These are phyloP conservation scores for Ginglymostoma cirratum DNA, from an alignment of 2,113 vertebrate species.

Conservation along the genomic window DNA sequence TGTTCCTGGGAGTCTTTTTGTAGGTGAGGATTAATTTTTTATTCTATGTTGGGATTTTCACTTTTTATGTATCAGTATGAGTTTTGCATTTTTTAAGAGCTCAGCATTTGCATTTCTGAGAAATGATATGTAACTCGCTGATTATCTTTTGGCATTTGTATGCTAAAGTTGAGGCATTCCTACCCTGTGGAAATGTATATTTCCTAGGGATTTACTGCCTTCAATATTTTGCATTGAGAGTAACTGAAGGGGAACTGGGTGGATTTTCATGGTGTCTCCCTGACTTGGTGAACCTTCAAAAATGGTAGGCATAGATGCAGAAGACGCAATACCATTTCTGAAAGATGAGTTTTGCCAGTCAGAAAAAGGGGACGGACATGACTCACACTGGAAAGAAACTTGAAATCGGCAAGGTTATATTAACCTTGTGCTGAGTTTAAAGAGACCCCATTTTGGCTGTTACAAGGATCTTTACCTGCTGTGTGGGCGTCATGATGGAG, in stretches of 20 bases:
- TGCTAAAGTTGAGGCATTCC: neutral
- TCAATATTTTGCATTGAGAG: neutral
- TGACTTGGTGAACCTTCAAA: neutral
- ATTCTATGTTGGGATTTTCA: neutral
- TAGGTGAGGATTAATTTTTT: neutral
- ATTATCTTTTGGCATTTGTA: neutral
- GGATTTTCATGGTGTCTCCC: neutral
- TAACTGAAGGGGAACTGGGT: neutral
- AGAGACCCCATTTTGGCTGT: neutral
- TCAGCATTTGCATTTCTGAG: neutral
- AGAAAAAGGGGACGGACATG: neutral
- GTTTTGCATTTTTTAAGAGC: neutral
- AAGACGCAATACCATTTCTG: neutral
- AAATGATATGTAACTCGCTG: neutral
- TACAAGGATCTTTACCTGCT: neutral
- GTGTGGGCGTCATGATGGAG: neutral
- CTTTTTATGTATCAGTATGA: neutral
- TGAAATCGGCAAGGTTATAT: neutral
- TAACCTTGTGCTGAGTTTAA: neutral
- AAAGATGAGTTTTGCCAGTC: neutral
- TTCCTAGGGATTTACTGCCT: neutral
- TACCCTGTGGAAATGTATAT: neutral
- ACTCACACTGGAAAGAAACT: neutral
- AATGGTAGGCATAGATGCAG: neutral
- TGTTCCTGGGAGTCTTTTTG: neutral